Percentiles rank a stretch among this genome's conserved stretches.
Conservation (phyloP, 2,888 invertebrate species). For the Luffia ferchaultella region DNA sequence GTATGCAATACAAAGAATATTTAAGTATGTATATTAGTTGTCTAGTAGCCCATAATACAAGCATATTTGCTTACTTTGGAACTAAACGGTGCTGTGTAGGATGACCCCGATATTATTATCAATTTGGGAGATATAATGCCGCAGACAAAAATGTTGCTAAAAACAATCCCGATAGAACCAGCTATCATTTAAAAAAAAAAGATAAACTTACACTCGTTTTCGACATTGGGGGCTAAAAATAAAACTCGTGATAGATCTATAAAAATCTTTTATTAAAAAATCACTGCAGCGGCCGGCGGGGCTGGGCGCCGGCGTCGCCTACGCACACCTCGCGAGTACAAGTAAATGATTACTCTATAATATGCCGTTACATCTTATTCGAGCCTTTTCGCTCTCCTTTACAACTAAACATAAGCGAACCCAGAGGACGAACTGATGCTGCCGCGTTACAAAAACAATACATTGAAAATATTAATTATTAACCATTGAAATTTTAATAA, state of each 20-base stretch:
- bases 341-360: constrained; percentile 38
- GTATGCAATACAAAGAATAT: no score
- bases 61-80: no score
- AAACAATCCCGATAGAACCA: no score
- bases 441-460: constrained; percentile 49
- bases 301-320: constrained; percentile 26
- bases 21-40: no score
- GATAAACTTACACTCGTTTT: background rate
- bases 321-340: constrained; percentile 39
- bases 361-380: constrained; percentile 33
- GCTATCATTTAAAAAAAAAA: no score
- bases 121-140: no score
- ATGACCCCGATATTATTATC: no score
- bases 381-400: constrained; percentile 30
- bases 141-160: no score
- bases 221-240: constrained; percentile 13
- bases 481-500: background rate
- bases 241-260: constrained; percentile 40
- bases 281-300: constrained; percentile 41
- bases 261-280: constrained; percentile 61
- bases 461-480: constrained; percentile 29
- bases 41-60: no score
- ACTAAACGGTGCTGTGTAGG: no score
- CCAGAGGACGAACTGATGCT: constrained; percentile 38
- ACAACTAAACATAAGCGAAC: constrained; percentile 48